These are phyloP conservation scores for Lepus europaeus DNA, from an alignment of 2,113 vertebrate genomes.

Conservation along the genomic window DNA sequence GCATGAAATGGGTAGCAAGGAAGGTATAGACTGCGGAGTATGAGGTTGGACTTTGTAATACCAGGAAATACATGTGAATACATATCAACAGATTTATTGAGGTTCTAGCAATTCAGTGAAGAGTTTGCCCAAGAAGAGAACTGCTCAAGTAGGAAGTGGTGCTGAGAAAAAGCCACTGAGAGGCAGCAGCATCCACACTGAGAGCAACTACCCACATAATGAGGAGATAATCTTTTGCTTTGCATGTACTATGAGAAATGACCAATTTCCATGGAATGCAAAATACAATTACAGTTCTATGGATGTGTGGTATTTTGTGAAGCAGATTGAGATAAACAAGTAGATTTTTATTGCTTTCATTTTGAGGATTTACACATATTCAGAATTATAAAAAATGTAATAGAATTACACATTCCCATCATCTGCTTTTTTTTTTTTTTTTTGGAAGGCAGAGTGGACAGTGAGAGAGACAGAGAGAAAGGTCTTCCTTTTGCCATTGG, in stretches of 20 bases:
- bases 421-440: background rate
- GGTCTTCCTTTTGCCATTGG: too few species aligned
- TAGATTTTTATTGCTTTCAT: constrained; percentile 12
- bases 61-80: background rate
- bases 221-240: background rate
- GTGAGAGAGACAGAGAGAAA: too few species aligned
- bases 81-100: background rate
- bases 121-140: background rate
- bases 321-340: background rate
- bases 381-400: background rate
- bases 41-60: background rate
- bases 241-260: background rate
- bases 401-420: background rate
- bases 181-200: too few species aligned
- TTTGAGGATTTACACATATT: background rate
- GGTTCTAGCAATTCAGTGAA: background rate
- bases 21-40: background rate
- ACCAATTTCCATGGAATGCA: background rate
- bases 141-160: background rate
- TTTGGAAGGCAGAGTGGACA: too few species aligned
- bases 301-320: background rate
- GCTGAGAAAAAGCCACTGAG: background rate
- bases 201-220: background rate
- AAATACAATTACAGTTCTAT: background rate
- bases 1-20: background rate